A percentile compares a stretch with the other conserved stretches of the same genome.
These are phyloP conservation scores for Brachionus angularis DNA, from an alignment of 1,140 invertebrate genomes.

Conservation along the genomic window DNA sequence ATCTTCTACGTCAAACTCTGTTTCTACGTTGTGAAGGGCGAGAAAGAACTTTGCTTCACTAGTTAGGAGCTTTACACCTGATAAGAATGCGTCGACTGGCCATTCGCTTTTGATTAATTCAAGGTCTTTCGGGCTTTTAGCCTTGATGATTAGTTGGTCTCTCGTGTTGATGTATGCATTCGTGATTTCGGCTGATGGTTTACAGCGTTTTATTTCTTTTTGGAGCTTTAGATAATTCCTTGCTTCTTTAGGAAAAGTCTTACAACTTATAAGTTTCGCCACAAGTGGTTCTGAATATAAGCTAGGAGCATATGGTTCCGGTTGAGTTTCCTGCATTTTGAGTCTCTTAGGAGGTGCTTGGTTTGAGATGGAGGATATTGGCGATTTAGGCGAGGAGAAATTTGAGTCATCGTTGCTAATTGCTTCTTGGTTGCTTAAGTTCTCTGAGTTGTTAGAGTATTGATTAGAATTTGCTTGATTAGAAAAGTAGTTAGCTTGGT, in stretches of 20 bases:
- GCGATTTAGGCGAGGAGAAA: no score
- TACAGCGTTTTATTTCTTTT: slow-evolving; percentile 1
- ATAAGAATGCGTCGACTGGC: background rate
- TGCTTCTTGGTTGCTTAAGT: no score
- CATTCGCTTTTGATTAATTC: background rate
- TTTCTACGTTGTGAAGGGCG: background rate
- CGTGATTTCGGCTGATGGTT: background rate
- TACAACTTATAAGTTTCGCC: background rate
- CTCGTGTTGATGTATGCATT: background rate
- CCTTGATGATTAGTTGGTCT: background rate
- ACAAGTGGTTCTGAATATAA: no score
- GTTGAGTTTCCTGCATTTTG: no score
- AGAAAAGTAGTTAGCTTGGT: no score
- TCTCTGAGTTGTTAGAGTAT: no score
- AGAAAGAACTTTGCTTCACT: background rate
- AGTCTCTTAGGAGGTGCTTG: no score
- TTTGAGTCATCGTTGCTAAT: no score
- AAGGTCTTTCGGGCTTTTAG: background rate
- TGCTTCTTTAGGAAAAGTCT: background rate
- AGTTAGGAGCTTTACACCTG: background rate
- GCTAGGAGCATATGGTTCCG: no score
- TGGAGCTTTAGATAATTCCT: background rate
- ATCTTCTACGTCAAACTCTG: slow-evolving; percentile 11
- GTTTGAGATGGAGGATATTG: no score
- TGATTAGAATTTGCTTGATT: no score